Conservation (phyloP, 2,888 invertebrate genomes). For the Microplitis deprimator region DNA sequence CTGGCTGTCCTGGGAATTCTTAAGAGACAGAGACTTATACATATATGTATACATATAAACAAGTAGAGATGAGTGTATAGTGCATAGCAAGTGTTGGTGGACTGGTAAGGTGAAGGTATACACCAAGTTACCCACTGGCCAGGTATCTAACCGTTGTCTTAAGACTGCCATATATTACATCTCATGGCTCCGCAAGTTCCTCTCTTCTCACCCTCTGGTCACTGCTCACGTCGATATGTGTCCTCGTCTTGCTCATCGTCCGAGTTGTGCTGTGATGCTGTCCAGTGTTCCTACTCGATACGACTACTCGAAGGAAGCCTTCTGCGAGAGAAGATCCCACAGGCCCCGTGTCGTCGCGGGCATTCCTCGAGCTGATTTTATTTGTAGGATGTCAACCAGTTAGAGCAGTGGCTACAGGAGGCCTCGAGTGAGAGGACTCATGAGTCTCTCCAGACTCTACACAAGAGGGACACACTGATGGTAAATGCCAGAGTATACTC, state of each 20-base stretch:
- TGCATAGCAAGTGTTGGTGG: slow-evolving; percentile 23
- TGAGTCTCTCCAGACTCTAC: not conserved
- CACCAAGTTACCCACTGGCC: slow-evolving; percentile 49
- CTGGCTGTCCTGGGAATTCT: not conserved
- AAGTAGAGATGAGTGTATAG: not conserved
- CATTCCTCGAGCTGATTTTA: slow-evolving; percentile 70
- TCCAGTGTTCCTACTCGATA: slow-evolving; percentile 33
- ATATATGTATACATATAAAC: not conserved
- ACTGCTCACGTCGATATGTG: slow-evolving; percentile 43
- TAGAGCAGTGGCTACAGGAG: slow-evolving; percentile 56
- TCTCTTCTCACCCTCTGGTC: slow-evolving; percentile 34
- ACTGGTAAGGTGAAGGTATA: slow-evolving; percentile 49
- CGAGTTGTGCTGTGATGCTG: not conserved
- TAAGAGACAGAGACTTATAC: not conserved
- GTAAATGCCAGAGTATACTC: slow-evolving; percentile 49
- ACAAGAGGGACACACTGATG: slow-evolving; percentile 46
- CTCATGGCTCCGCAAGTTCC: slow-evolving; percentile 42
- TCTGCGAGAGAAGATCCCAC: slow-evolving; percentile 59
- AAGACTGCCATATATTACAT: slow-evolving; percentile 67
- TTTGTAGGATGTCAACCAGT: slow-evolving; percentile 69
- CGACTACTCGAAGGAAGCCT: slow-evolving; percentile 39
- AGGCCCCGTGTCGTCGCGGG: slow-evolving; percentile 67
- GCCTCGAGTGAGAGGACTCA: slow-evolving; percentile 39
- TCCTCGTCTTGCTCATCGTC: slow-evolving; percentile 39
- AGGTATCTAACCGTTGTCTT: slow-evolving; percentile 64